Evolutionary conservation across 2,113 vertebrate species (phyloP).

Genomic region (Eudyptes chrysolophus): DNA sequence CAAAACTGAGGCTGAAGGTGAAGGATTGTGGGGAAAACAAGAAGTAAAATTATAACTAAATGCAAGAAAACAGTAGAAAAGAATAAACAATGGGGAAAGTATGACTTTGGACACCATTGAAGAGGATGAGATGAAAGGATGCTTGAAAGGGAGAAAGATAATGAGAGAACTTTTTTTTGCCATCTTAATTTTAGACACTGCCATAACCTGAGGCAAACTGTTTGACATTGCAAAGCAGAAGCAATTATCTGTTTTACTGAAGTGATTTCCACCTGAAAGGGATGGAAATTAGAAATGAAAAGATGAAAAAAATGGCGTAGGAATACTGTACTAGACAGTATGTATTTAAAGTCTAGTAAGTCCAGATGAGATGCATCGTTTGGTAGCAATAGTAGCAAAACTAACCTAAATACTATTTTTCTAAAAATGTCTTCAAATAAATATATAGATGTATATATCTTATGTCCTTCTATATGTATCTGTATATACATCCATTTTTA

Average conservation of each 20-base stretch:
- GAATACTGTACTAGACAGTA: neutral
- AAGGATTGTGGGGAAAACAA: neutral
- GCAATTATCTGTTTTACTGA: slow-evolving; percentile 66
- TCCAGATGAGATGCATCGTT: neutral
- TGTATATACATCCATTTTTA: neutral
- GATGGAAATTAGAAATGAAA: slow-evolving; percentile 53
- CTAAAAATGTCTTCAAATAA: neutral
- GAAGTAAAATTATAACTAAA: neutral
- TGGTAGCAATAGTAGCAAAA: neutral
- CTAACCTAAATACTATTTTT: neutral
- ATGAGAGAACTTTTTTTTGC: slow-evolving; percentile 28
- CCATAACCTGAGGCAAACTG: slow-evolving; percentile 60
- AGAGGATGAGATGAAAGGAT: slow-evolving; percentile 14
- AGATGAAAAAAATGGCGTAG: neutral
- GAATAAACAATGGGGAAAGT: neutral
- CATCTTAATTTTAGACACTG: slow-evolving; percentile 61
- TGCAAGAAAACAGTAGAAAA: neutral
- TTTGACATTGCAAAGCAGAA: slow-evolving; percentile 63
- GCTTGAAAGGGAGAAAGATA: neutral
- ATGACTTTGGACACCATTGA: neutral
- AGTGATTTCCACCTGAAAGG: slow-evolving; percentile 64
- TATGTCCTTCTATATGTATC: neutral
- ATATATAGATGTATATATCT: neutral
- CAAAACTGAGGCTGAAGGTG: neutral
- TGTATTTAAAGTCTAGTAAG: slow-evolving; percentile 29